These are phyloP conservation scores for Heterotis niloticus DNA, from an alignment of 2,113 vertebrate genomes.

Conservation along the genomic window DNA sequence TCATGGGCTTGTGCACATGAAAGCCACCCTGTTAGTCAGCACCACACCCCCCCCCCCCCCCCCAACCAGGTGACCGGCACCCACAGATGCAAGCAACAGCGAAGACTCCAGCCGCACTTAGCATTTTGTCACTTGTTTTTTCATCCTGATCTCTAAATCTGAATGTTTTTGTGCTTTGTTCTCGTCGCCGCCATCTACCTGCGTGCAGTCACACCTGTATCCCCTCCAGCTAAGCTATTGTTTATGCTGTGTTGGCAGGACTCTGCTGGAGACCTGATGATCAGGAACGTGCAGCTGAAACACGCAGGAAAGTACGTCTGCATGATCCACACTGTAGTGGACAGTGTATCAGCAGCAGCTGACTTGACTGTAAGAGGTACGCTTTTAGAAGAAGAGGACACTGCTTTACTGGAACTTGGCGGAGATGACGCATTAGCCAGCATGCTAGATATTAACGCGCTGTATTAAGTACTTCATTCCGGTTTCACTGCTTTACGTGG, in stretches of 20 bases:
- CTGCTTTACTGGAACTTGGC: constrained; percentile 3
- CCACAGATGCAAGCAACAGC: neutral
- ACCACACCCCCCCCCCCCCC: neutral
- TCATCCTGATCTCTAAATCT: neutral
- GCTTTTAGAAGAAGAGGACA: constrained; percentile 22
- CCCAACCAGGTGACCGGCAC: neutral
- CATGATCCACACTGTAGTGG: constrained; percentile 75
- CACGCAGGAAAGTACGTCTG: constrained; percentile 84
- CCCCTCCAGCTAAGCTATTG: neutral
- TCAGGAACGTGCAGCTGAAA: constrained; percentile 81
- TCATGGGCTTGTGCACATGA: constrained; percentile 3
- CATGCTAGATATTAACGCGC: neutral
- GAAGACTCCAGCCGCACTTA: neutral
- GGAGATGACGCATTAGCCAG: neutral
- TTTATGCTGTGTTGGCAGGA: constrained; percentile 58
- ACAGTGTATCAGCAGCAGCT: constrained; percentile 73
- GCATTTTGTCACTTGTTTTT: neutral
- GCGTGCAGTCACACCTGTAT: neutral
- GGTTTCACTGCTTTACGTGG: constrained; percentile 16
- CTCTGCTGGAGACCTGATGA: constrained; percentile 83
- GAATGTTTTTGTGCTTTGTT: constrained; percentile 42
- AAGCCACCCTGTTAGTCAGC: neutral
- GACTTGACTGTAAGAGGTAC: constrained; percentile 82
- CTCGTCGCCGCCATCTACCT: neutral
- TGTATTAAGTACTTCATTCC: neutral